Evolutionary conservation across 2,797 vertebrate species (phyloP), one percentile per base, ranked within the genome.

Genomic region (Notolepis coatsorum): DNA sequence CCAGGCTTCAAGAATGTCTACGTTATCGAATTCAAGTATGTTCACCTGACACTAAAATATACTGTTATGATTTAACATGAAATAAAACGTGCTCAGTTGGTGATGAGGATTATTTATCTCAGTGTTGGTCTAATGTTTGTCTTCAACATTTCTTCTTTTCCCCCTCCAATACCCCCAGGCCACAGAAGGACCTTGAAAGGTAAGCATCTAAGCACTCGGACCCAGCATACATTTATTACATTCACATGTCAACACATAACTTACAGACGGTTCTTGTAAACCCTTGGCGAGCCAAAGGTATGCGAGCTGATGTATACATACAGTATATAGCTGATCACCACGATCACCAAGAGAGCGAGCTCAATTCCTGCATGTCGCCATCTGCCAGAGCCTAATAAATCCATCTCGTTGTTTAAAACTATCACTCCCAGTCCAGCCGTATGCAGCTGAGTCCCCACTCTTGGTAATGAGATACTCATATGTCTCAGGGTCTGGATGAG

Each of bases 1-100:
- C 96, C 96, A 12, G 96, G 95, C 54, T 97, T 96, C 75, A 96
- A 95, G 83, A 92, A 42, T 8, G 90, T 94, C 47, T 81, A 65
- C 21, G 72, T 99, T 3, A 77, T 95, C 28, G 93, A 95, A 64
- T 96, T 96, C 91, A 97, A 96, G 97, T 98, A 91, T 80, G 71
- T 13, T n/a, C 38, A 35, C 33, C 7, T 35, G 2, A 6, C 3
- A 38, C 10, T 13, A 45, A 20, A 18, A n/a, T 9, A 24, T 25
- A 38, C 7, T 18, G 7, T 3, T 12, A 10, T 24, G 10, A 6
- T 12, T 8, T 31, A 24, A 17, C 9, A n/a, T 10, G 10, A 18
- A 30, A n/a, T 64, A 54, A 28, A 9, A 2, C 9, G 18, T 50
- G 17, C 12, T 5, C 8, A 21, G 3, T 31, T 33, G 15, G 1